Conservation (phyloP, 2,888 invertebrate genomes). For the Saturnia japonica region DNA sequence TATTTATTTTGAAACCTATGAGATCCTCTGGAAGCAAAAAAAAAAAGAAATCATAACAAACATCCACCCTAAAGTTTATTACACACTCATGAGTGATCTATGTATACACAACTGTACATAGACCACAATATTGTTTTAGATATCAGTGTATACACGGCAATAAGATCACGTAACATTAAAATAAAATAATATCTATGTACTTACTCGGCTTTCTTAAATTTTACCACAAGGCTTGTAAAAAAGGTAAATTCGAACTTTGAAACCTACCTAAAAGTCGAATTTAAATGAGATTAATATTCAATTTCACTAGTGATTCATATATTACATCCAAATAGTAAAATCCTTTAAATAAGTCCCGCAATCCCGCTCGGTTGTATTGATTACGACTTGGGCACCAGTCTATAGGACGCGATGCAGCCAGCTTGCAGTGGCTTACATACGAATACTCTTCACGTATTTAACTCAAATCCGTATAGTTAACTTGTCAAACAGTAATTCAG, state of each 20-base stretch:
- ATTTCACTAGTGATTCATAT: neutral
- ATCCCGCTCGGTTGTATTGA: neutral
- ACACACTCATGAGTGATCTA: no score
- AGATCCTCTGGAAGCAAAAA: no score
- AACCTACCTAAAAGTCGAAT: neutral
- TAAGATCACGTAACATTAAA: no score
- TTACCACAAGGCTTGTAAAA: neutral
- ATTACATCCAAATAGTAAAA: neutral
- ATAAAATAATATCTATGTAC: no score
- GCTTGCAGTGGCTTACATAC: slow-evolving; percentile 18
- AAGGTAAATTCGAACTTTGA: no score
- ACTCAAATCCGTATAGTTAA: neutral
- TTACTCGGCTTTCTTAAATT: no score
- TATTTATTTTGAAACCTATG: no score
- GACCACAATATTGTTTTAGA: no score
- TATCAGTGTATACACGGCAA: no score
- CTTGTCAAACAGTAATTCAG: neutral
- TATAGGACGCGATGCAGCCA: neutral
- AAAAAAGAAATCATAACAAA: no score
- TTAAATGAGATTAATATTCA: neutral
- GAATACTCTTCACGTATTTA: slow-evolving; percentile 24
- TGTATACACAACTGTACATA: no score
- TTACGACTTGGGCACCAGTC: neutral
- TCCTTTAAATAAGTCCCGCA: neutral
- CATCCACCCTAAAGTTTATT: no score